Percentiles rank a stretch among this genome's conserved stretches.
Conservation (phyloP, 2,888 invertebrate genomes). For the Syritta pipiens region DNA sequence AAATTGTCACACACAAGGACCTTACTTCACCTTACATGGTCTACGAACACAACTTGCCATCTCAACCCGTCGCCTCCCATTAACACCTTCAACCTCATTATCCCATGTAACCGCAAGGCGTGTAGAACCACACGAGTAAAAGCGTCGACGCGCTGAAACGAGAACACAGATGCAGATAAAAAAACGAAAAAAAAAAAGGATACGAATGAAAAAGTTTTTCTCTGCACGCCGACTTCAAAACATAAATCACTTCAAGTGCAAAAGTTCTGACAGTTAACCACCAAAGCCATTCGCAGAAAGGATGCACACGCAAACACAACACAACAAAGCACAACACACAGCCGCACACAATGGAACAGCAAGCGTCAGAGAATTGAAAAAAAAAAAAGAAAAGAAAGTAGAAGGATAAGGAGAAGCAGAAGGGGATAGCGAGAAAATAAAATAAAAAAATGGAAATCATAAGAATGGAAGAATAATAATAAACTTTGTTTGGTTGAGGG, state of each 20-base stretch:
- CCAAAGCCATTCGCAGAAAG: conserved; percentile 67
- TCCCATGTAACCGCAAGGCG: conserved; percentile 19
- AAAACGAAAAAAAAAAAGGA: conserved; percentile 16
- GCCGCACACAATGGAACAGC: conserved; percentile 36
- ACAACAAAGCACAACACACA: conserved; percentile 24
- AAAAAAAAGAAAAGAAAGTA: conserved; percentile 8
- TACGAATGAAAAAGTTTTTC: conserved; percentile 45
- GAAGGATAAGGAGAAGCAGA: neutral
- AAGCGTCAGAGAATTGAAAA: conserved; percentile 47
- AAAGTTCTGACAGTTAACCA: conserved; percentile 75
- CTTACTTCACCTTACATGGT: conserved; percentile 25
- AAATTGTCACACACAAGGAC: conserved; percentile 63
- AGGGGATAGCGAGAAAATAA: conserved; percentile 12
- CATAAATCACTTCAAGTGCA: conserved; percentile 75
- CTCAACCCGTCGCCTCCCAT: too few species aligned
- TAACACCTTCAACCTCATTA: conserved; percentile 45
- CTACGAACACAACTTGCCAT: neutral
- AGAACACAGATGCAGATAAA: conserved; percentile 62
- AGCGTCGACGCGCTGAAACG: conserved; percentile 30
- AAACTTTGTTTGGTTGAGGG: conserved; percentile 56
- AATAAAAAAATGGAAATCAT: too few species aligned
- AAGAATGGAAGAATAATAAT: conserved; percentile 60
- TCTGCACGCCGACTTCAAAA: conserved; percentile 41
- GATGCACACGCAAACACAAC: conserved; percentile 54
- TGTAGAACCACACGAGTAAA: neutral